Evolutionary conservation across 2,113 vertebrate species (phyloP).

Genomic region (Heterotis niloticus): DNA sequence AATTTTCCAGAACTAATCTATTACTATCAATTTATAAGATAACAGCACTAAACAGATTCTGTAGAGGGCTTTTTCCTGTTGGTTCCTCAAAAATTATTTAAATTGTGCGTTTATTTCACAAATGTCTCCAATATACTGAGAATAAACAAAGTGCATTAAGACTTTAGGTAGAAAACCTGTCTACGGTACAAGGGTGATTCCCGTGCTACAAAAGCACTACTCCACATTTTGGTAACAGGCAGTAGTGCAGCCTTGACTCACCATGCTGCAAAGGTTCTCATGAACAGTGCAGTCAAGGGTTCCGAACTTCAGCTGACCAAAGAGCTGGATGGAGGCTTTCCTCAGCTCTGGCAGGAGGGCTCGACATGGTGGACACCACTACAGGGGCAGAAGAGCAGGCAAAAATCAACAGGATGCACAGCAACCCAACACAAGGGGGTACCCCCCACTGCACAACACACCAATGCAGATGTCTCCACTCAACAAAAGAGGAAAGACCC

Average conservation of each 20-base stretch:
- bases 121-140: too few species aligned
- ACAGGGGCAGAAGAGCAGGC: constrained; percentile 32
- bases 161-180: too few species aligned
- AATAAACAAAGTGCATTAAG: too few species aligned
- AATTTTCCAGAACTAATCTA: too few species aligned
- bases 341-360: constrained; percentile 90
- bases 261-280: constrained; percentile 83
- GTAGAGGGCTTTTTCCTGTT: too few species aligned
- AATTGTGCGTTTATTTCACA: too few species aligned
- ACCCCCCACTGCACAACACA: background rate
- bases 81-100: too few species aligned
- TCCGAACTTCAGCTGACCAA: constrained; percentile 88
- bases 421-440: background rate
- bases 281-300: constrained; percentile 94
- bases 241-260: constrained; percentile 50
- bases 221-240: too few species aligned
- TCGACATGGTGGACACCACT: constrained; percentile 96
- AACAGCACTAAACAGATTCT: too few species aligned
- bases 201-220: background rate
- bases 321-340: constrained; percentile 89
- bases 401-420: background rate
- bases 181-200: background rate
- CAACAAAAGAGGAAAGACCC: constrained; percentile 41
- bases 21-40: too few species aligned
- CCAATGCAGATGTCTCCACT: background rate